Evolutionary conservation across 2,888 invertebrate species (phyloP).

Genomic region (Dasypogon diadema): DNA sequence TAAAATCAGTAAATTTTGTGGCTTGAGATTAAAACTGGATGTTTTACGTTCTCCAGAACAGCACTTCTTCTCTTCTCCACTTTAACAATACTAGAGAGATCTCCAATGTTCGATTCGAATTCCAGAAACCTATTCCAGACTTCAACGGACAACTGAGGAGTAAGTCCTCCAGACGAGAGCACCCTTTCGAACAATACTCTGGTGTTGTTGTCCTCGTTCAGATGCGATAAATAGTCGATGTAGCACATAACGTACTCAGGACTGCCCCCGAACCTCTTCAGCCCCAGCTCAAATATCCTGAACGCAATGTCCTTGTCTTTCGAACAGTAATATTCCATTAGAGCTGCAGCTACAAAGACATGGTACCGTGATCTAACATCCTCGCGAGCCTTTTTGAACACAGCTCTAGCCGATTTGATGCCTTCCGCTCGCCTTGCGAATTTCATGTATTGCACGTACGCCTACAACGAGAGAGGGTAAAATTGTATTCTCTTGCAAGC

Average conservation of each 20-base stretch:
- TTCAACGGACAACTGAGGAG: slow-evolving; percentile 93
- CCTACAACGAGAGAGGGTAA: slow-evolving; percentile 73
- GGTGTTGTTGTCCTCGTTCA: slow-evolving; percentile 99
- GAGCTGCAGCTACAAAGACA: slow-evolving; percentile 95
- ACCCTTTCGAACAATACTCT: slow-evolving; percentile 98
- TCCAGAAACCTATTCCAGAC: slow-evolving; percentile 99
- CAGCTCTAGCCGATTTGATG: slow-evolving; percentile 93
- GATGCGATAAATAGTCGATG: slow-evolving; percentile 96
- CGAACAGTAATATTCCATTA: slow-evolving; percentile 99
- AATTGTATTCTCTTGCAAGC: too few relatives aligned
- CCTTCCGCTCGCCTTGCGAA: slow-evolving; percentile 97
- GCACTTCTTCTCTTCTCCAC: slow-evolving; percentile 94
- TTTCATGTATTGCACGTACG: slow-evolving; percentile 99
- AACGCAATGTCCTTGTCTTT: slow-evolving; percentile 98
- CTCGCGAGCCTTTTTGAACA: slow-evolving; percentile 96
- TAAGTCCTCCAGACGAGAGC: slow-evolving; percentile 90
- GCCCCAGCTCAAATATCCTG: slow-evolving; percentile 95
- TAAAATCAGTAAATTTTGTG: not conserved
- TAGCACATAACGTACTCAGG: slow-evolving; percentile 96
- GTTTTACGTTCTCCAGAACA: slow-evolving; percentile 85
- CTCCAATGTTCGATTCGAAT: slow-evolving; percentile 98
- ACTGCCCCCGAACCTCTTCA: slow-evolving; percentile 95
- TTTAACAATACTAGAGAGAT: slow-evolving; percentile 96
- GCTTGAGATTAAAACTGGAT: not conserved
- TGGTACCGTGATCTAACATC: slow-evolving; percentile 88